These are phyloP conservation scores for Pituophis catenifer DNA, from an alignment of 2,113 vertebrate species.

Conservation along the genomic window DNA sequence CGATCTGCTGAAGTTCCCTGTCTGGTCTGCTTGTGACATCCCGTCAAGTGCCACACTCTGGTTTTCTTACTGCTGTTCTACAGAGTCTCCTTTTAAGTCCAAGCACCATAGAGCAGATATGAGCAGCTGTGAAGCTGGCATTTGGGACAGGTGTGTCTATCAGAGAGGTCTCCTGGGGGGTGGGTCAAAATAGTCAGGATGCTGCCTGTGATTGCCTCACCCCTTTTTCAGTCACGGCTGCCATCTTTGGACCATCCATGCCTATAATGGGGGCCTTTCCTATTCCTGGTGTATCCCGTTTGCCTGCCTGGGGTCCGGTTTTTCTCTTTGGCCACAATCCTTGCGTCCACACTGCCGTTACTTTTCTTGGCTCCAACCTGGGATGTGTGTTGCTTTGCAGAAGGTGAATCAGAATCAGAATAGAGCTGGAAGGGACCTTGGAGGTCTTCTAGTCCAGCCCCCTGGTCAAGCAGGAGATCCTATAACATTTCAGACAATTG, in stretches of 20 bases:
- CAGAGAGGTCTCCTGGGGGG: not conserved
- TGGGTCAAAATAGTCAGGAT: not conserved
- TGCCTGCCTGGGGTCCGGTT: not conserved
- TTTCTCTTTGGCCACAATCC: not conserved
- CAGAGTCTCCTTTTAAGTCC: not conserved
- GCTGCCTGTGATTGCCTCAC: not conserved
- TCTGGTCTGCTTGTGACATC: not conserved
- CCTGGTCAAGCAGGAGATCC: no score
- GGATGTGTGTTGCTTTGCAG: rapidly evolving
- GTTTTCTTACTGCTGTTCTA: not conserved
- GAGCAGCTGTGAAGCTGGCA: not conserved
- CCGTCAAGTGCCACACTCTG: not conserved
- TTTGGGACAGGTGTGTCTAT: not conserved
- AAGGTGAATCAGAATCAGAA: not conserved
- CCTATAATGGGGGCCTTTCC: not conserved
- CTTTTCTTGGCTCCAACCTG: not conserved
- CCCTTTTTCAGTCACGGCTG: not conserved
- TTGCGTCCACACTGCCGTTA: not conserved
- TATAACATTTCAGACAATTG: no score
- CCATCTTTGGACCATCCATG: not conserved
- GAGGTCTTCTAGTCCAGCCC: no score
- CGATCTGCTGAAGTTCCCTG: not conserved
- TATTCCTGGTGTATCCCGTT: not conserved
- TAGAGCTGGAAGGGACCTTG: no score
- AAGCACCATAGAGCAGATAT: not conserved